Evolutionary conservation across 2,888 invertebrate genomes (phyloP).

Genomic region (Cataglyphis altisquamis): DNA sequence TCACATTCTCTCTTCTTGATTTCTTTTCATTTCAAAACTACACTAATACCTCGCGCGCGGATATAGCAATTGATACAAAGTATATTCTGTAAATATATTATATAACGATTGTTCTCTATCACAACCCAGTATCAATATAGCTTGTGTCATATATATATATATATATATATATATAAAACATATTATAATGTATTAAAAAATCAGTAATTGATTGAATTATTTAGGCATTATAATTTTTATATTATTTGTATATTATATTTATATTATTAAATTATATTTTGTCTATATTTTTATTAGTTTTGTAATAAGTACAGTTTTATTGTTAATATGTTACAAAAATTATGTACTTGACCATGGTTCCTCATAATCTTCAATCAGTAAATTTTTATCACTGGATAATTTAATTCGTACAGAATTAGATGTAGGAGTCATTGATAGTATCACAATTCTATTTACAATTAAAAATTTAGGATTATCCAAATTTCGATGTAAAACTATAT

Average conservation of each 20-base stretch:
- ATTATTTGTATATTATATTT: no score
- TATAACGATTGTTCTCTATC: no score
- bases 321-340: slow-evolving; percentile 1
- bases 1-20: slow-evolving; percentile 11
- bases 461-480: slow-evolving; percentile 90
- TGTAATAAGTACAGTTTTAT: slow-evolving; percentile 4
- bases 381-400: slow-evolving; percentile 90
- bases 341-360: slow-evolving; percentile 86
- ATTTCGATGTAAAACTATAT: slow-evolving; percentile 91
- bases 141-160: neutral
- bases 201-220: neutral
- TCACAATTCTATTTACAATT: slow-evolving; percentile 90
- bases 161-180: neutral
- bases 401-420: slow-evolving; percentile 88
- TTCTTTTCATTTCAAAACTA: slow-evolving; percentile 63
- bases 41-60: slow-evolving; percentile 46
- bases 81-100: slow-evolving; percentile 12
- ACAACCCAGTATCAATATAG: neutral
- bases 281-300: slow-evolving; percentile 3
- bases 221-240: neutral
- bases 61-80: slow-evolving; percentile 66
- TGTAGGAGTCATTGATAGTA: slow-evolving; percentile 87
- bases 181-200: neutral
- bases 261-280: neutral
- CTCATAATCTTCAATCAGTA: slow-evolving; percentile 92